Conservation (phyloP, 1,140 invertebrate genomes). For the Protaetia brevitarsis region DNA sequence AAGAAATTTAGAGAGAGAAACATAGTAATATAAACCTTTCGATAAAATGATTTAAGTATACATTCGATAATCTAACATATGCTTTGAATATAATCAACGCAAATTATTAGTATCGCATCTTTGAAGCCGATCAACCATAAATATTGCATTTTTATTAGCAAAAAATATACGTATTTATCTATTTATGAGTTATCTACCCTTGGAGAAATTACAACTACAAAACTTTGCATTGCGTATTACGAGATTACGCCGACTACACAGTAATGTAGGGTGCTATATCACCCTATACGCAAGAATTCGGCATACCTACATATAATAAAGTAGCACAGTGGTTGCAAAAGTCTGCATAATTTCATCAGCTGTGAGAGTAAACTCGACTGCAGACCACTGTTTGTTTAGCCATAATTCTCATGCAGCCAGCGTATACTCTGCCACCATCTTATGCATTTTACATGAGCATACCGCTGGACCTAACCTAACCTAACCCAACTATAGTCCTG, state of each 20-base stretch:
- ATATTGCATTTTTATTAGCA: too few species aligned
- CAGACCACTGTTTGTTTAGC: constrained; percentile 44
- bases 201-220: too few species aligned
- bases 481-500: constrained; percentile 40
- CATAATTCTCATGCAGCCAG: constrained; percentile 47
- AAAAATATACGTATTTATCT: too few species aligned
- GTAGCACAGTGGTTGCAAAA: not conserved
- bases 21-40: too few species aligned
- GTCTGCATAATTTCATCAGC: constrained; percentile 18
- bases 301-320: not conserved
- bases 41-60: too few species aligned
- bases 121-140: too few species aligned
- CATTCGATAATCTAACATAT: too few species aligned
- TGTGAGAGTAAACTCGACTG: constrained; percentile 14
- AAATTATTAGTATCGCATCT: too few species aligned
- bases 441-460: constrained; percentile 58
- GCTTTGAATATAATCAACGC: too few species aligned
- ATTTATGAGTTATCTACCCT: too few species aligned
- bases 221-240: too few species aligned
- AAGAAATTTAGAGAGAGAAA: too few species aligned
- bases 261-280: not conserved
- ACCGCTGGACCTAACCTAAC: constrained; percentile 48
- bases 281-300: not conserved
- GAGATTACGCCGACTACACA: not conserved
- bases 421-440: constrained; percentile 48